Percentiles rank a stretch among this genome's conserved stretches.
These are phyloP conservation scores for Euura saliciscinereae DNA, from an alignment of 1,140 invertebrate species.

Conservation along the genomic window DNA sequence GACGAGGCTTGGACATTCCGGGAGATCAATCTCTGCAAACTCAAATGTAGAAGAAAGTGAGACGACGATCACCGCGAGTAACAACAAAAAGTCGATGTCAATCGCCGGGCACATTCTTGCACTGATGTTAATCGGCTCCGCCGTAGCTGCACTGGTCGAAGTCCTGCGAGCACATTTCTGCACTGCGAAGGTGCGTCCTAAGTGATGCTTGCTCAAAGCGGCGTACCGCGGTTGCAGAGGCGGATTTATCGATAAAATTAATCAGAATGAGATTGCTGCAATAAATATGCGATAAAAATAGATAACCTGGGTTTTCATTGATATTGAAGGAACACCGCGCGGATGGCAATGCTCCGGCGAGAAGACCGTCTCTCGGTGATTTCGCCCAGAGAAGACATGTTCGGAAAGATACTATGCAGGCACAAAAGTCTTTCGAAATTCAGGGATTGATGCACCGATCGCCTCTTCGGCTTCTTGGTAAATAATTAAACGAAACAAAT, in stretches of 20 bases:
- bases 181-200: slow-evolving; percentile 42
- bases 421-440: slow-evolving; percentile 41
- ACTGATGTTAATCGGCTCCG: slow-evolving; percentile 45
- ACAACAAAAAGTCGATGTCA: slow-evolving; percentile 36
- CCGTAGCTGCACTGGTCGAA: slow-evolving; percentile 46
- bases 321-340: too few species aligned
- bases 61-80: not conserved
- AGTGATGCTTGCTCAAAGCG: too few species aligned
- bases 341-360: too few species aligned
- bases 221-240: too few species aligned
- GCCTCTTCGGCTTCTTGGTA: slow-evolving; percentile 43
- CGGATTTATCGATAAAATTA: too few species aligned
- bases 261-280: too few species aligned
- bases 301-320: too few species aligned
- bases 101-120: slow-evolving; percentile 47
- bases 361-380: too few species aligned
- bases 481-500: not conserved
- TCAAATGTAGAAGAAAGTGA: not conserved
- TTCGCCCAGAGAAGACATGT: not conserved
- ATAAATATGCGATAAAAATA: too few species aligned
- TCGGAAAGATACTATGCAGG: slow-evolving; percentile 30
- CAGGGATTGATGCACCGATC: slow-evolving; percentile 38
- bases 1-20: not conserved
- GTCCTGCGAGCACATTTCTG: slow-evolving; percentile 45
- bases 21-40: not conserved